phyloP scores from a whole-genome alignment of 2,888 invertebrate species.

The Polyommatus icarus region DNA sequence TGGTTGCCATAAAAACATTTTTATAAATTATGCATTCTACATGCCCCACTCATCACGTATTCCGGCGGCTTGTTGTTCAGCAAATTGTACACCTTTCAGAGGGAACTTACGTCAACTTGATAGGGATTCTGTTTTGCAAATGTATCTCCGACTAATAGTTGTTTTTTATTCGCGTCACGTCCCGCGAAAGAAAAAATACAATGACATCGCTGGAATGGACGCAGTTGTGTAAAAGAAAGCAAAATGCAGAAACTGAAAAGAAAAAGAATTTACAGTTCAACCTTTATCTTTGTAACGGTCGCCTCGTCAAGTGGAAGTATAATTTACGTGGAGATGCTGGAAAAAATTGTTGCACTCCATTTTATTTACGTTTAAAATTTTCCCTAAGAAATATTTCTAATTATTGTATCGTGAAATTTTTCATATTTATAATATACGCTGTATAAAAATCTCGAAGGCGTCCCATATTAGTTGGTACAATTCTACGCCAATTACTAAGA shows the following conservation, averaged over 20 bases:
- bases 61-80: slow-evolving; percentile 26
- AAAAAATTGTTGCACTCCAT: background rate
- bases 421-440: background rate
- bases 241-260: slow-evolving; percentile 42
- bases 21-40: slow-evolving; percentile 21
- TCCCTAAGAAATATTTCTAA: background rate
- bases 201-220: slow-evolving; percentile 65
- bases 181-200: slow-evolving; percentile 69
- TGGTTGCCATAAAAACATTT: slow-evolving; percentile 13
- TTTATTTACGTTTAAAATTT: background rate
- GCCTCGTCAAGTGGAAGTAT: slow-evolving; percentile 9
- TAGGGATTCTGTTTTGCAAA: slow-evolving; percentile 42
- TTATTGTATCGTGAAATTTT: background rate
- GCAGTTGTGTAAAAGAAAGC: slow-evolving; percentile 50
- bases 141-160: slow-evolving; percentile 41
- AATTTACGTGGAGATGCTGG: background rate
- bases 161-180: slow-evolving; percentile 59
- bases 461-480: background rate
- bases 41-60: slow-evolving; percentile 26
- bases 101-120: slow-evolving; percentile 31
- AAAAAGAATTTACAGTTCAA: background rate
- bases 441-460: background rate
- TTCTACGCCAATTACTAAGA: background rate
- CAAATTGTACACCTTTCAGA: slow-evolving; percentile 29
- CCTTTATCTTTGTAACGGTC: slow-evolving; percentile 5